Evolutionary conservation across 2,797 vertebrate genomes (phyloP).

Genomic region (Aythya fuligula): DNA sequence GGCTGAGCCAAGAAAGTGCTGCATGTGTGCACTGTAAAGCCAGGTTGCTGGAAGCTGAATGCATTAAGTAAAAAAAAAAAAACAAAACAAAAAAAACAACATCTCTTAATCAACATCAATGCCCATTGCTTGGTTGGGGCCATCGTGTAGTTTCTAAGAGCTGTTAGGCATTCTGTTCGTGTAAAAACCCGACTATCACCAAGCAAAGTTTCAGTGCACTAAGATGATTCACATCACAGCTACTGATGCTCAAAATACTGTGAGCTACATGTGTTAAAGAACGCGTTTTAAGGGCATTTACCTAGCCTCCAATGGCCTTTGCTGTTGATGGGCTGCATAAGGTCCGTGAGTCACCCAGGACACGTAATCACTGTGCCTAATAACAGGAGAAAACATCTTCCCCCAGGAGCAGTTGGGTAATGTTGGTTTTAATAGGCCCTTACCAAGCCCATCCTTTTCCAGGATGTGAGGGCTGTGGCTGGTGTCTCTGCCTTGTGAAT

Average conservation of each 20-base stretch:
- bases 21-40: background rate
- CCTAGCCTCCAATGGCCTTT: background rate
- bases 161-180: background rate
- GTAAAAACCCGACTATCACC: background rate
- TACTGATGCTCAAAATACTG: background rate
- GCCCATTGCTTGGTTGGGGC: background rate
- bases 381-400: background rate
- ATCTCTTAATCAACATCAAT: background rate
- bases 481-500: background rate
- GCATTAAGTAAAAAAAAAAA: background rate
- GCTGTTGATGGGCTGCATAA: background rate
- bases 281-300: background rate
- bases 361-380: background rate
- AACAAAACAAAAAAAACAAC: too few species aligned
- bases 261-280: background rate
- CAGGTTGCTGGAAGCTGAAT: background rate
- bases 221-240: background rate
- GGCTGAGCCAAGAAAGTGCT: background rate
- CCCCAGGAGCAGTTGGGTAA: background rate
- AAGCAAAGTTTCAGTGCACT: background rate
- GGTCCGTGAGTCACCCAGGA: background rate
- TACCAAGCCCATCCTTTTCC: background rate
- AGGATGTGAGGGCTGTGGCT: background rate
- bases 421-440: background rate
- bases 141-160: background rate